Base-by-base conservation (phyloP, 2,888 invertebrate genomes). In the Zelleria hepariella region DNA sequence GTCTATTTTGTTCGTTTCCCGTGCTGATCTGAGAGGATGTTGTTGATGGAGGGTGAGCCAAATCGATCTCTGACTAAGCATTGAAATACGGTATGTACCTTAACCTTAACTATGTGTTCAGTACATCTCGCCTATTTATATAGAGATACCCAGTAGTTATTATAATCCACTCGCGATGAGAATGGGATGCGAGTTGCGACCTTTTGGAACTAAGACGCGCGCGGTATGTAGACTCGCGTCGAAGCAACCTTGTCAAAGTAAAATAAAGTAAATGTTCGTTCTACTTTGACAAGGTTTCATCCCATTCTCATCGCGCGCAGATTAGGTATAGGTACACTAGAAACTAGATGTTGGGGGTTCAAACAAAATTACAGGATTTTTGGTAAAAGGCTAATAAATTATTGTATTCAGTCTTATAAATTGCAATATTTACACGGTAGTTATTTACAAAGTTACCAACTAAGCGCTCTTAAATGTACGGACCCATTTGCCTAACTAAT, bases 381-480 rank as follows among this genome's bases (percentile, higher is more conserved):
- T 49, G 49, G 49, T 49, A 20, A 49, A 49, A 21, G 49, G 49
- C 49, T 20, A 42, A 42, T n/a, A n/a, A n/a, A n/a, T 32, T 32
- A 32, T 18, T 49, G n/a, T 49, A 49, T 49, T 49, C 49, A 20
- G 49, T 8, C 49, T 49, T 49, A 20, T 49, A 49, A 49, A 49
- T 49, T 49, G 49, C 20, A 49, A 49, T 62, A 64, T 63, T 59
- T 62, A 63, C 60, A 61, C 32, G 2, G 49, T 20, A 49, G 49
- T 20, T 27, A 27, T 27, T 20, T 32, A 56, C 26, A 56, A 21
- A 56, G 21, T 27, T 56, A 26, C 4, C 55, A 56, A 18, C 23
- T 49, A 49, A 49, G 49, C 1, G 20, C 18, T 49, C 49, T 49
- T n/a, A 49, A n/a, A n/a, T 18, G 49, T 49, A 20, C 5, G 49